Evolutionary conservation across 2,888 invertebrate genomes (phyloP).

Genomic region (Dasypolia templi): DNA sequence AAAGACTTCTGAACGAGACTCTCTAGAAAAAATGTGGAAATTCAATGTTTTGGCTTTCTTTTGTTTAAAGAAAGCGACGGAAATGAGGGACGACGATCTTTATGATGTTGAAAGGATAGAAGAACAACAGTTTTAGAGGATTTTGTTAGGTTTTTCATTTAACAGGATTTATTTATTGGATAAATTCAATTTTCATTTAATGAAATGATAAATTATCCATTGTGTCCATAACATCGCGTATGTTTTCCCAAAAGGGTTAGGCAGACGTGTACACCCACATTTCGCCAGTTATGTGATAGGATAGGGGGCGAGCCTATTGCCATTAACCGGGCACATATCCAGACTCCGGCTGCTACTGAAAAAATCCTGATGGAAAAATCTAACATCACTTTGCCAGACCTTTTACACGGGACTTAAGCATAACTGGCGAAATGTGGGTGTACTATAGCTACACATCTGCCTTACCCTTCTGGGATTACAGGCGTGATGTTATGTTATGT

Average conservation of each 20-base stretch:
- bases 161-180: not conserved
- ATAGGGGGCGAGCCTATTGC: not conserved
- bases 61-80: conserved; percentile 1
- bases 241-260: not conserved
- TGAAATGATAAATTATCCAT: not conserved
- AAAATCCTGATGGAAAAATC: too few relatives aligned
- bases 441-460: too few relatives aligned
- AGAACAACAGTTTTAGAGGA: not conserved
- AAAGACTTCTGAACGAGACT: conserved; percentile 8
- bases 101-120: not conserved
- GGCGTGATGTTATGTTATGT: too few relatives aligned
- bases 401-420: too few relatives aligned
- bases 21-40: conserved; percentile 24
- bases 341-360: too few relatives aligned
- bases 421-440: too few relatives aligned
- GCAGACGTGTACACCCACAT: not conserved
- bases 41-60: conserved; percentile 5
- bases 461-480: too few relatives aligned
- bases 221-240: not conserved
- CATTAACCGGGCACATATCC: too few relatives aligned
- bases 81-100: conserved; percentile 5
- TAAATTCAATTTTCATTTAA: not conserved
- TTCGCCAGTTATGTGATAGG: not conserved
- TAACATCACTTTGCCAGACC: too few relatives aligned
- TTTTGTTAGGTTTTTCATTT: not conserved